These are phyloP conservation scores for Kryphioiulus occultus DNA, from an alignment of 2,888 invertebrate genomes.

Conservation along the genomic window DNA sequence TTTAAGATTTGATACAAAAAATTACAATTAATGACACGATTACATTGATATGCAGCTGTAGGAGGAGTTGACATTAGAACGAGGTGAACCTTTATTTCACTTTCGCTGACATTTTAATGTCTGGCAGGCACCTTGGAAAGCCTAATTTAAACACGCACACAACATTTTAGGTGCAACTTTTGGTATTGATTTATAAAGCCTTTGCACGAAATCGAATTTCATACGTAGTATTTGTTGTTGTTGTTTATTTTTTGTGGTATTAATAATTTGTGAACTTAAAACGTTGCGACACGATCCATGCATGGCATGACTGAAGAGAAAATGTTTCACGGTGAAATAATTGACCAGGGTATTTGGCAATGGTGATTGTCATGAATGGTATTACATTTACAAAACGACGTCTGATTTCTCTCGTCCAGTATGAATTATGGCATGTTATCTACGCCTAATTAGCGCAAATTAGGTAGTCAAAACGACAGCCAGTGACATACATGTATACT, in stretches of 20 bases:
- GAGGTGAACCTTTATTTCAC: neutral
- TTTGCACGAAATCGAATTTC: neutral
- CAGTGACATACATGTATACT: too few relatives aligned
- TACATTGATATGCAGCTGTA: too few relatives aligned
- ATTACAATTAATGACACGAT: neutral
- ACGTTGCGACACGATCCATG: neutral
- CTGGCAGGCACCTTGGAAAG: neutral
- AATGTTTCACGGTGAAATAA: neutral
- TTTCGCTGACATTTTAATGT: constrained; percentile 18
- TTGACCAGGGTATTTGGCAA: neutral
- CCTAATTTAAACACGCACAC: neutral
- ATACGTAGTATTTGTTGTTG: neutral
- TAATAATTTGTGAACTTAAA: neutral
- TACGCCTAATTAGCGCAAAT: neutral
- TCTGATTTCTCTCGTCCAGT: neutral
- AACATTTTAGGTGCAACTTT: neutral
- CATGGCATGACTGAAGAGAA: neutral
- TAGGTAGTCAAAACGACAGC: neutral
- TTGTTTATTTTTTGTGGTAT: neutral
- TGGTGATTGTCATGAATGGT: neutral
- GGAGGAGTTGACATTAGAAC: neutral
- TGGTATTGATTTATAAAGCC: neutral
- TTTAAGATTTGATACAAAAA: neutral
- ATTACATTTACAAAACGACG: neutral
- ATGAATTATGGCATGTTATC: neutral